A percentile compares a stretch with the other conserved stretches of the same genome.
These are phyloP conservation scores for Armadillidium nasatum DNA, from an alignment of 1,140 invertebrate genomes.

Conservation along the genomic window DNA sequence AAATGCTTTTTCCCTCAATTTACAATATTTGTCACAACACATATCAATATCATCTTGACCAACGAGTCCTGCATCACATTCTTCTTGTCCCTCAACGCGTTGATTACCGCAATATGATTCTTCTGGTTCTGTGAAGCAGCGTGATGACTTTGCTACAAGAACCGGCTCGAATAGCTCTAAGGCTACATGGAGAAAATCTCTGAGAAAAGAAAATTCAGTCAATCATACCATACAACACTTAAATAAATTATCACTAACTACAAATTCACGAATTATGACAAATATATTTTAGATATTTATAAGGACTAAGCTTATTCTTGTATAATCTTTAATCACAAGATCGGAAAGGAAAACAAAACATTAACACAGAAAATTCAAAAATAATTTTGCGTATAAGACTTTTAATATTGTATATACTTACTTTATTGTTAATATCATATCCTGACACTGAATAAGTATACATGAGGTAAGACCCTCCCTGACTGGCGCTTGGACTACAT, in stretches of 20 bases:
- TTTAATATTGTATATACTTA: too few species aligned
- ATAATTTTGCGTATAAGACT: too few species aligned
- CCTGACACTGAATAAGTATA: constrained; percentile 94
- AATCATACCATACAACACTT: too few species aligned
- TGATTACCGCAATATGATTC: constrained; percentile 92
- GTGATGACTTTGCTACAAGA: constrained; percentile 79
- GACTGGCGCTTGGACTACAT: constrained; percentile 84
- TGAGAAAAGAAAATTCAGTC: constrained; percentile 48
- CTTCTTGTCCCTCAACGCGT: constrained; percentile 86
- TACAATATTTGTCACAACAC: constrained; percentile 89
- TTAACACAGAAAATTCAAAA: not conserved
- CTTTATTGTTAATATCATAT: constrained; percentile 95
- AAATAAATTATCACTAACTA: too few species aligned
- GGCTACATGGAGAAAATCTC: constrained; percentile 90
- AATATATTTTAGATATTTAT: too few species aligned
- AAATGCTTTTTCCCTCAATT: constrained; percentile 75
- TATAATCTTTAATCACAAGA: too few species aligned
- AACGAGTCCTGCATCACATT: constrained; percentile 87
- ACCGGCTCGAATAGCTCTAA: constrained; percentile 89
- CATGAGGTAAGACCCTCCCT: constrained; percentile 94
- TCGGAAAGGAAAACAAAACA: too few species aligned
- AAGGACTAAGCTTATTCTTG: too few species aligned
- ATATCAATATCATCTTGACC: constrained; percentile 85
- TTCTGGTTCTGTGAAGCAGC: constrained; percentile 89
- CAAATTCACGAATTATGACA: too few species aligned